Evolutionary conservation across 2,888 invertebrate species (phyloP), one percentile per base, ranked within the genome.

Genomic region (Synanthedon formicaeformis): DNA sequence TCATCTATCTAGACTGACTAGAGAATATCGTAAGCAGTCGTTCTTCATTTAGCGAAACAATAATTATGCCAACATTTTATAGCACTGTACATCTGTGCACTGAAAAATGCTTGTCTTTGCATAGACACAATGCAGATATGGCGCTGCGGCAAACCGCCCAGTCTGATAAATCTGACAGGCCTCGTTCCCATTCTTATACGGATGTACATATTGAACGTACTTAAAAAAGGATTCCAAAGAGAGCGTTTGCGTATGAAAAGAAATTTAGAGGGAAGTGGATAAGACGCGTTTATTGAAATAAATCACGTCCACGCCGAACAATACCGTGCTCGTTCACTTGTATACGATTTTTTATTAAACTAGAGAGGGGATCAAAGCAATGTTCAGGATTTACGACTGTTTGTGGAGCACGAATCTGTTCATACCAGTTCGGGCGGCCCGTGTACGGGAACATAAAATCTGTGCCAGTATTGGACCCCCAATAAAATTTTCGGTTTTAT

Each of bases 301-400:
- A 77, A 78, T 73, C 71, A 74, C 65, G 68, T 72, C 67, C 62
- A 61, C 69, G 60, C 51, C 57, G 45, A 45, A 45, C 45, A 45
- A 45, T 45, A 45, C 45, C 45, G 45, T 45, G 45, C 45, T 14
- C 45, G 45, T 45, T 45, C 45, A 45, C 45, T 45, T 45, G 45
- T 45, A 45, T 45, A 34, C 34, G 34, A 34, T 58, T 58, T 60
- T 58, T 60, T 57, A 59, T 59, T 60, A 63, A 60, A 60, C 58
- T 58, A 58, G 63, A 71, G 69, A 69, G 67, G 70, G 75, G 75
- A 78, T 78, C 75, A 71, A 69, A 65, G 64, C 68, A 66, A 75
- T 73, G 72, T 70, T 64, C 58, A 60, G 69, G 71, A 76, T 79
- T 80, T 81, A 81, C 79, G 79, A 75, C 65, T 75, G 70, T 78